Evolutionary conservation across 2,113 vertebrate genomes (phyloP).

Genomic region (Chunga burmeisteri): DNA sequence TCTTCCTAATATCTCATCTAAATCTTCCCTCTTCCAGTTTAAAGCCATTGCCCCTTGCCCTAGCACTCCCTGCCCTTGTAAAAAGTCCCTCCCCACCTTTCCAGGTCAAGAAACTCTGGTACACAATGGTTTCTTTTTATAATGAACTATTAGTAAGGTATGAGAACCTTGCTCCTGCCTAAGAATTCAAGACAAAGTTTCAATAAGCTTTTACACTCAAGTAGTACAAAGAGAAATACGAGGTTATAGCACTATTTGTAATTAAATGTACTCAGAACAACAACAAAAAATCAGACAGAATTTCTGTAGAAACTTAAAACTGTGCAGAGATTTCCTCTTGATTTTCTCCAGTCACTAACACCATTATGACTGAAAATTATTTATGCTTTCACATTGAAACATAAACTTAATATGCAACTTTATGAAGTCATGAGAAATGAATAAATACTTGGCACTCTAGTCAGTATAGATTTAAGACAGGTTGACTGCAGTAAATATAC

Average conservation of each 20-base stretch:
- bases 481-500: neutral
- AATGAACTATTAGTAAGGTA: neutral
- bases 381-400: neutral
- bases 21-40: too few species aligned
- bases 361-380: neutral
- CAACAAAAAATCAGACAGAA: neutral
- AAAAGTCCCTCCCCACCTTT: too few species aligned
- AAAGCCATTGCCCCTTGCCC: too few species aligned
- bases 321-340: neutral
- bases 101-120: neutral
- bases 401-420: neutral
- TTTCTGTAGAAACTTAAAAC: neutral
- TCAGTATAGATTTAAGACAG: neutral
- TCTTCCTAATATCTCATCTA: too few species aligned
- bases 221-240: neutral
- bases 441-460: neutral
- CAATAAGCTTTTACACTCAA: neutral
- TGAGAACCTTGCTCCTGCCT: neutral
- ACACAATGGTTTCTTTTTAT: neutral
- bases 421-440: neutral
- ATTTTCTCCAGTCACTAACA: neutral
- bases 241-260: neutral
- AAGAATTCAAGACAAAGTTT: neutral
- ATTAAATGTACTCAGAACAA: neutral
- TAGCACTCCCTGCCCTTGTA: too few species aligned